Evolutionary conservation across 2,113 vertebrate species (phyloP).

Genomic region (Pardalotus punctatus): DNA sequence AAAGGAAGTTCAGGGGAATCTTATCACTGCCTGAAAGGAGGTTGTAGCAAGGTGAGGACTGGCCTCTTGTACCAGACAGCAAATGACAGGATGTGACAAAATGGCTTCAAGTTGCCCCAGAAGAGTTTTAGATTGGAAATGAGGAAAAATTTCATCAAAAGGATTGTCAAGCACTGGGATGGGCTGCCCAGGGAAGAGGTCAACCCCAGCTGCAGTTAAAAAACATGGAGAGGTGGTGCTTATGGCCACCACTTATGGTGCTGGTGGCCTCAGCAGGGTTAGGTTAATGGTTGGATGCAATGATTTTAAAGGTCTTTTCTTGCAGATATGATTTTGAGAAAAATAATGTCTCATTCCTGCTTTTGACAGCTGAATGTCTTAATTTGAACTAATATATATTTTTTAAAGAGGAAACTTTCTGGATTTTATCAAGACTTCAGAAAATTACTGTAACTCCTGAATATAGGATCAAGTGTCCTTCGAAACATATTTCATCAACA

Average conservation of each 20-base stretch:
- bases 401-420: not conserved
- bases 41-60: not conserved
- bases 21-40: not conserved
- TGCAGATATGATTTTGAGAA: not conserved
- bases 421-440: not conserved
- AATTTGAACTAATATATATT: not conserved
- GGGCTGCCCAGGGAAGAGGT: not conserved
- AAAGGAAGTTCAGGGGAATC: not conserved
- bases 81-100: not conserved
- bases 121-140: not conserved
- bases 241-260: rapidly evolving
- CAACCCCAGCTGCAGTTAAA: not conserved
- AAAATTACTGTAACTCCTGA: conserved; percentile 3
- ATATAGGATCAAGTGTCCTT: not conserved
- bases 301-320: not conserved
- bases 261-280: not conserved
- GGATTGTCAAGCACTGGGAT: not conserved
- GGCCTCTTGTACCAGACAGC: not conserved
- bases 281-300: not conserved
- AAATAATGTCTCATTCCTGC: conserved; percentile 23
- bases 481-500: not conserved
- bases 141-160: not conserved
- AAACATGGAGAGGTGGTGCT: not conserved
- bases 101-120: not conserved
- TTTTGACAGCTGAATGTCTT: conserved; percentile 18